phyloP scores from a whole-genome alignment of 2,888 invertebrate genomes.

The Rhagium mordax region DNA sequence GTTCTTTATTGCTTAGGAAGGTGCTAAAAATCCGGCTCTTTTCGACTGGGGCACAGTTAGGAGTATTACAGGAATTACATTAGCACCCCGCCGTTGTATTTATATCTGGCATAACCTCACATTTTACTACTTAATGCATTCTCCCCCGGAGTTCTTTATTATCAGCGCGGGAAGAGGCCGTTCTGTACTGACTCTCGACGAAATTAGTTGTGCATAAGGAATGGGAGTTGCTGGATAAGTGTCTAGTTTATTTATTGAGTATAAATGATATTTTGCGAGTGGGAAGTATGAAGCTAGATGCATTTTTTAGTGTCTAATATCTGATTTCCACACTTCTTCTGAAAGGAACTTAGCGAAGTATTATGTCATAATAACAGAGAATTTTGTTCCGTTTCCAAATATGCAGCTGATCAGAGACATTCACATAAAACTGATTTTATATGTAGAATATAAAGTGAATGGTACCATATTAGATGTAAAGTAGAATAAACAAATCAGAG shows the following conservation, averaged over 20 bases:
- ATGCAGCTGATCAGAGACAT: too few species aligned
- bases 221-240: background rate
- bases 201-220: background rate
- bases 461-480: too few species aligned
- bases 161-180: background rate
- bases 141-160: conserved; percentile 36
- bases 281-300: background rate
- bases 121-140: conserved; percentile 52
- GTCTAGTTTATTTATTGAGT: background rate
- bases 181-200: background rate
- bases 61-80: conserved; percentile 47
- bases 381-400: too few species aligned
- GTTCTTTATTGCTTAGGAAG: conserved; percentile 54
- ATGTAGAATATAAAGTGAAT: too few species aligned
- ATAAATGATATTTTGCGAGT: background rate
- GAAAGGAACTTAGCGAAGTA: too few species aligned
- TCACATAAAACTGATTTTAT: too few species aligned
- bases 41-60: conserved; percentile 15
- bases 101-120: conserved; percentile 53
- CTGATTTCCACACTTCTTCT: too few species aligned
- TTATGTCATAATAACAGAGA: too few species aligned
- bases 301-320: too few species aligned
- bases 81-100: conserved; percentile 51
- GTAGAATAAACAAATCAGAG: too few species aligned
- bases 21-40: conserved; percentile 22